Conservation (phyloP, 2,888 invertebrate species). For the Ormia ochracea region DNA sequence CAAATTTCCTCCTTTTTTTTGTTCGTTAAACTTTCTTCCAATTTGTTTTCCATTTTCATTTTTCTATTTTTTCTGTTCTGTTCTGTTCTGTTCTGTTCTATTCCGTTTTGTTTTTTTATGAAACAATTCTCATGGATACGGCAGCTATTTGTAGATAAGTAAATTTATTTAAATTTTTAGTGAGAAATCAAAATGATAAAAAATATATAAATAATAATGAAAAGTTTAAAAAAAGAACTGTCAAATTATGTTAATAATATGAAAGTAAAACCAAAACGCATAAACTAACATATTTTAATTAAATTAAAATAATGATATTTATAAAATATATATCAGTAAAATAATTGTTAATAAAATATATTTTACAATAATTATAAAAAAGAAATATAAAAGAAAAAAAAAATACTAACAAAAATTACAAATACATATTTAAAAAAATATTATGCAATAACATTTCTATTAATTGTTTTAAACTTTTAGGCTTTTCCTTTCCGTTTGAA, state of each 20-base stretch:
- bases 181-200: constrained; percentile 21
- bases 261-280: constrained; percentile 62
- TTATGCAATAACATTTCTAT: background rate
- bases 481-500: background rate
- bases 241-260: constrained; percentile 52
- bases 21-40: too few species aligned
- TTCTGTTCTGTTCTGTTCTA: constrained; percentile 22
- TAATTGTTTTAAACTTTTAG: background rate
- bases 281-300: constrained; percentile 62
- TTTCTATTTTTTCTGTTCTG: background rate
- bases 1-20: too few species aligned
- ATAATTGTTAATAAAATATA: constrained; percentile 20
- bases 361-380: constrained; percentile 12
- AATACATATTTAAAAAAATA: background rate
- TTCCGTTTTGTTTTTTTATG: constrained; percentile 61
- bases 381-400: constrained; percentile 10
- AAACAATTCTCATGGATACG: constrained; percentile 78
- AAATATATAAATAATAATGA: constrained; percentile 46
- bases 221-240: constrained; percentile 51
- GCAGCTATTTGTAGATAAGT: constrained; percentile 78
- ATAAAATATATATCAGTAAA: constrained; percentile 7
- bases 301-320: constrained; percentile 24
- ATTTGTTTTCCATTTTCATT: too few species aligned
- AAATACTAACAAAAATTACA: background rate
- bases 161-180: constrained; percentile 67